Evolutionary conservation across 2,888 invertebrate species (phyloP).

Genomic region (Hedya salicella): DNA sequence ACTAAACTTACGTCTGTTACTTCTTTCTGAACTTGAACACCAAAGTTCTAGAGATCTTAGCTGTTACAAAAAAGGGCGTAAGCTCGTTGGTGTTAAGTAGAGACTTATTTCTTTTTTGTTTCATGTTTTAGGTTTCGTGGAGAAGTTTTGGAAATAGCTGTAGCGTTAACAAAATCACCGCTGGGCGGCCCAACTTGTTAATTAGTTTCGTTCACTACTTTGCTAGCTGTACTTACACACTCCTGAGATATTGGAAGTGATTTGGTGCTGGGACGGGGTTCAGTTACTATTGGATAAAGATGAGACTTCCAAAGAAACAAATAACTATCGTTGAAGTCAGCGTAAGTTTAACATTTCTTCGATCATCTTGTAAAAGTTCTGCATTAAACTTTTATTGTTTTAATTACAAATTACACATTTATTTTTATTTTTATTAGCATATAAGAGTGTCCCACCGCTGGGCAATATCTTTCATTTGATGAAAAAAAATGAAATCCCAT

Average conservation of each 20-base stretch:
- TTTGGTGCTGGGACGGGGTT: conserved; percentile 2
- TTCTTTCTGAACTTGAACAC: background rate
- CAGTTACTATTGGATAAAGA: background rate
- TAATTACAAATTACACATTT: too few species aligned
- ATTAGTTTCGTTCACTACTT: conserved; percentile 76
- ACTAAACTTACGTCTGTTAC: background rate
- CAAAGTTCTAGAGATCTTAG: background rate
- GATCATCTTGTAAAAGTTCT: too few species aligned
- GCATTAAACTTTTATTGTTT: too few species aligned
- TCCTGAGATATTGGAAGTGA: conserved; percentile 35
- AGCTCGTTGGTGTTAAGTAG: background rate
- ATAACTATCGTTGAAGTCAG: too few species aligned
- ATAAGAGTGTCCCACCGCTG: too few species aligned
- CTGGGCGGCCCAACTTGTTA: conserved; percentile 68
- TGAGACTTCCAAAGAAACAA: too few species aligned
- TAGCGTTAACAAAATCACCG: conserved; percentile 71
- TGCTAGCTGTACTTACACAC: conserved; percentile 53
- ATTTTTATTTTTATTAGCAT: too few species aligned
- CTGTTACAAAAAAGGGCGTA: background rate
- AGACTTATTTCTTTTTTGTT: background rate
- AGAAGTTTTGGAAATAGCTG: conserved; percentile 62
- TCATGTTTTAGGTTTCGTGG: conserved; percentile 24
- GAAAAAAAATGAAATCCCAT: too few species aligned
- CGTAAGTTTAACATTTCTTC: too few species aligned
- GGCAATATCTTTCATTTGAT: too few species aligned